Conservation (phyloP, 2,797 vertebrate species). For the Sarcoramphus papa region DNA sequence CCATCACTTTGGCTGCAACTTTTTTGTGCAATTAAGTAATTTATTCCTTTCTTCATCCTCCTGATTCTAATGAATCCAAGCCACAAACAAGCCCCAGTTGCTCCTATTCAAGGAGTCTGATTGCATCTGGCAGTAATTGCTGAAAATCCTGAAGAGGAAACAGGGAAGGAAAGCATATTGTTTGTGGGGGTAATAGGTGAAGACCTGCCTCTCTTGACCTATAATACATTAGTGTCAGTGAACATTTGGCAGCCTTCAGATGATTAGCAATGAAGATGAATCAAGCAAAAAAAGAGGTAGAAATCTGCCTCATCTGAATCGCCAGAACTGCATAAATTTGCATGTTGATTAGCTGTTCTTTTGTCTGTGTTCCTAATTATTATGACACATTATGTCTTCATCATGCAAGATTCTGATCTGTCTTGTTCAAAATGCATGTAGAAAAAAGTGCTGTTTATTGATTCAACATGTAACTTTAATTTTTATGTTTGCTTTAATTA, state of each 20-base stretch:
- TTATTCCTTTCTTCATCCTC: constrained; percentile 98
- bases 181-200: constrained; percentile 89
- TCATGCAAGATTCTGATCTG: constrained; percentile 89
- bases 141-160: constrained; percentile 92
- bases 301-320: constrained; percentile 86
- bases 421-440: constrained; percentile 84
- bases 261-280: constrained; percentile 87
- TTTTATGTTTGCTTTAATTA: constrained; percentile 88
- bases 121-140: constrained; percentile 99
- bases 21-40: constrained; percentile 99
- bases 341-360: constrained; percentile 91
- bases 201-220: constrained; percentile 92
- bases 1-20: constrained; percentile 92
- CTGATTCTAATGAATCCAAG: constrained; percentile 96
- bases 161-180: constrained; percentile 85
- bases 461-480: constrained; percentile 84
- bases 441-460: constrained; percentile 84
- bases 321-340: constrained; percentile 90
- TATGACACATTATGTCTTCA: constrained; percentile 96
- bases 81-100: constrained; percentile 98
- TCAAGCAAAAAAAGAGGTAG: constrained; percentile 81
- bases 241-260: constrained; percentile 85
- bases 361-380: constrained; percentile 94
- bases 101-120: constrained; percentile 97
- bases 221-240: constrained; percentile 90